Conservation (phyloP, 2,888 invertebrate species). For the Caenorhabditis japonica region DNA sequence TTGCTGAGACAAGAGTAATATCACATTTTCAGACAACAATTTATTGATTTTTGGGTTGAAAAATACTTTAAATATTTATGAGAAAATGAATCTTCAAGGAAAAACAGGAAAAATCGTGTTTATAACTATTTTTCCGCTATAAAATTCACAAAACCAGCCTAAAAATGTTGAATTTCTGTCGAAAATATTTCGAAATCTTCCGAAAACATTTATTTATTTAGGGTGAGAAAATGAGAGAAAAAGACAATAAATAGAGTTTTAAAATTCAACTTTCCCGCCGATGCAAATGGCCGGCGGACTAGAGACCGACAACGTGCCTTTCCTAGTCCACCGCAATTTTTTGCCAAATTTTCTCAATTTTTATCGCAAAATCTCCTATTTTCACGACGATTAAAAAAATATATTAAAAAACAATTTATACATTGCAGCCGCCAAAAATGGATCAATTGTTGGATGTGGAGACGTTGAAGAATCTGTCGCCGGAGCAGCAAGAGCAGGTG, state of each 20-base stretch:
- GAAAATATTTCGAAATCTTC: conserved; percentile 22
- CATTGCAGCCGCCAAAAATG: conserved; percentile 55
- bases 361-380: not conserved
- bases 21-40: no score
- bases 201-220: conserved; percentile 8
- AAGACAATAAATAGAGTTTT: conserved; percentile 6
- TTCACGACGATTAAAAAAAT: not conserved
- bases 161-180: no score
- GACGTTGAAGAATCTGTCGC: conserved; percentile 70
- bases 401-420: no score
- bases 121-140: no score
- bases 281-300: conserved; percentile 10
- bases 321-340: conserved; percentile 14
- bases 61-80: no score
- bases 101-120: no score
- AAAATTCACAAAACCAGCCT: no score
- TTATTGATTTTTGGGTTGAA: no score
- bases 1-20: no score
- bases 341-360: not conserved
- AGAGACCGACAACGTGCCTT: not conserved
- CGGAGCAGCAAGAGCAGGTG: conserved; percentile 73
- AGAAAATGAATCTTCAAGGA: no score
- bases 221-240: not conserved
- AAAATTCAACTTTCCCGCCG: not conserved
- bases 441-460: conserved; percentile 73